A percentile compares a stretch with the other conserved stretches of the same genome.
These are phyloP conservation scores for Calidris pygmaea DNA, from an alignment of 2,113 vertebrate species.

Conservation along the genomic window DNA sequence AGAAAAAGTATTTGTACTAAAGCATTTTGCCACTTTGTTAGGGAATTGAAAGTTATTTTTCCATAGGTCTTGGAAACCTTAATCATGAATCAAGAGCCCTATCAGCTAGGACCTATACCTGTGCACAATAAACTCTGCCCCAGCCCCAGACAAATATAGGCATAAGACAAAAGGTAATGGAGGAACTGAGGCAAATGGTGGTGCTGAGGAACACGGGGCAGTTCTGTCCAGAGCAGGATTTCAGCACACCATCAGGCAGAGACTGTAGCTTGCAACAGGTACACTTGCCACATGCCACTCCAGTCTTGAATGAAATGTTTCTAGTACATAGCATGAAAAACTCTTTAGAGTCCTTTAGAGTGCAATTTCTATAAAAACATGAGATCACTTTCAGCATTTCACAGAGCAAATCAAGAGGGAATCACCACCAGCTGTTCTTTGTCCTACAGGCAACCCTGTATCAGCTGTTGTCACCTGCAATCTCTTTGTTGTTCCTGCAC, in stretches of 20 bases:
- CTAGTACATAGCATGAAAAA: neutral
- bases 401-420: neutral
- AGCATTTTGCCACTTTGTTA: neutral
- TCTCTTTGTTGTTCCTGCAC: constrained; percentile 98
- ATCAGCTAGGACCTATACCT: neutral
- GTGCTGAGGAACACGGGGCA: neutral
- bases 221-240: neutral
- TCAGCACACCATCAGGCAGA: neutral
- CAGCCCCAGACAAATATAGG: neutral
- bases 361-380: neutral
- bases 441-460: constrained; percentile 91
- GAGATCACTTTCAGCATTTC: neutral
- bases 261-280: neutral
- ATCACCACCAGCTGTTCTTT: constrained; percentile 17
- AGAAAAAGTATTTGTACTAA: neutral
- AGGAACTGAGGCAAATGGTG: neutral
- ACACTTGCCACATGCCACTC: neutral
- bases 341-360: neutral
- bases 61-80: neutral
- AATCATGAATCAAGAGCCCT: neutral
- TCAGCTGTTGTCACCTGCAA: constrained; percentile 99
- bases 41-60: neutral
- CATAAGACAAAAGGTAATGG: neutral
- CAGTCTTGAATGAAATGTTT: neutral
- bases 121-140: neutral